phyloP scores from a whole-genome alignment of 2,113 vertebrate species.

The Mesembrinibis cayennensis region DNA sequence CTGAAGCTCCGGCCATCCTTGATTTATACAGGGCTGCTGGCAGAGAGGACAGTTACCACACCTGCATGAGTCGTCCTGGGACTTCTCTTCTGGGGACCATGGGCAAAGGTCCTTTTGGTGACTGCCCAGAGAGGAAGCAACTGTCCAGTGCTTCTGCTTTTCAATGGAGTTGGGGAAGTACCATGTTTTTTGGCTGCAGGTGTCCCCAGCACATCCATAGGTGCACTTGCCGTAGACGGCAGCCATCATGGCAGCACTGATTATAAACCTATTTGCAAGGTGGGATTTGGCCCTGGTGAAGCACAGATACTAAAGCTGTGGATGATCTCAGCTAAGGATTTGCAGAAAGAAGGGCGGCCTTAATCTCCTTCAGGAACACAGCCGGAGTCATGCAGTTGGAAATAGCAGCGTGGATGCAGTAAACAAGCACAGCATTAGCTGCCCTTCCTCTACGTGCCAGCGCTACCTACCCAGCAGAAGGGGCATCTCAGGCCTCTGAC shows the following conservation, averaged over 20 bases:
- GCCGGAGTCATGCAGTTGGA: not conserved
- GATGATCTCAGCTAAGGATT: constrained; percentile 34
- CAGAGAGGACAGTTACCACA: accelerated
- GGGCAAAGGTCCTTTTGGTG: not conserved
- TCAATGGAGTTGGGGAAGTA: not conserved
- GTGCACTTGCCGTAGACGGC: accelerated
- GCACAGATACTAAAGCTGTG: not conserved
- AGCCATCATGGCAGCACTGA: accelerated
- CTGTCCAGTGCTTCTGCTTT: not conserved
- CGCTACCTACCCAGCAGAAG: not conserved
- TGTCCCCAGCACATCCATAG: not conserved
- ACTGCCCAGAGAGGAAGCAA: not conserved
- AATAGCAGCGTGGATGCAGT: constrained; percentile 6
- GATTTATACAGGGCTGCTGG: not conserved
- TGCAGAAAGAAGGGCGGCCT: not conserved
- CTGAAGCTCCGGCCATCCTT: not conserved
- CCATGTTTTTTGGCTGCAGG: accelerated
- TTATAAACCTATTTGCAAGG: not conserved
- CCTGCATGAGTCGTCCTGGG: not conserved
- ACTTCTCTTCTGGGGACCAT: not conserved
- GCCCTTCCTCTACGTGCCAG: not conserved
- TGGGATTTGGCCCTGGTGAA: not conserved
- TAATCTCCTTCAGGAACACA: constrained; percentile 16
- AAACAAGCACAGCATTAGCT: not conserved
- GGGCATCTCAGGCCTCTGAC: not conserved